Percentiles rank a stretch among this genome's conserved stretches.
Conservation (phyloP, 2,797 vertebrate species). For the Schizothorax lantsangensis region DNA sequence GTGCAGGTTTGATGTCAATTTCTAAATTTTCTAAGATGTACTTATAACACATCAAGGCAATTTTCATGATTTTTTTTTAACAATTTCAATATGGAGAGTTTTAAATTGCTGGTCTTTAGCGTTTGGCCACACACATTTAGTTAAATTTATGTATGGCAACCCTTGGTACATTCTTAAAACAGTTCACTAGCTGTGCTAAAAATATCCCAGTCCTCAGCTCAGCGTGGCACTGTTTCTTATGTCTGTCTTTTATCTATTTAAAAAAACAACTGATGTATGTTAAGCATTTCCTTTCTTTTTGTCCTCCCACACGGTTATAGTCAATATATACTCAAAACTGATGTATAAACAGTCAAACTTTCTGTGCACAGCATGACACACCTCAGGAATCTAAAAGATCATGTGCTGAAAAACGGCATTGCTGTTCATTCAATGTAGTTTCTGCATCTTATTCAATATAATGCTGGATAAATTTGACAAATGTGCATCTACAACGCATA, state of each 20-base stretch:
- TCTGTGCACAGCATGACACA: not conserved
- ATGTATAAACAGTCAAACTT: not conserved
- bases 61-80: not conserved
- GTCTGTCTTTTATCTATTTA: slow-evolving; percentile 73
- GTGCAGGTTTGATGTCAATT: not conserved
- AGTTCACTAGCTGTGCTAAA: slow-evolving; percentile 73
- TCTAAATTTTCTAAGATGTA: not conserved
- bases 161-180: slow-evolving; percentile 55
- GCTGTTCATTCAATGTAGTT: slow-evolving; percentile 19
- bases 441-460: not conserved
- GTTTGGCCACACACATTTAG: not conserved
- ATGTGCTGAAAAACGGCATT: not conserved
- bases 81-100: slow-evolving; percentile 59
- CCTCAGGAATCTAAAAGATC: slow-evolving; percentile 7
- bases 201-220: slow-evolving; percentile 70
- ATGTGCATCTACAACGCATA: not conserved
- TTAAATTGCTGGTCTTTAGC: slow-evolving; percentile 28
- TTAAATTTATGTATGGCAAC: not conserved
- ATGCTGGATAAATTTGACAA: not conserved
- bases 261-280: slow-evolving; percentile 61
- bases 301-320: slow-evolving; percentile 46
- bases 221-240: slow-evolving; percentile 55
- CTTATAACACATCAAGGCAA: not conserved
- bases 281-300: slow-evolving; percentile 57
- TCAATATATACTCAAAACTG: slow-evolving; percentile 22